These are phyloP conservation scores for Gobiocypris rarus DNA, from an alignment of 2,113 vertebrate genomes.

Conservation along the genomic window DNA sequence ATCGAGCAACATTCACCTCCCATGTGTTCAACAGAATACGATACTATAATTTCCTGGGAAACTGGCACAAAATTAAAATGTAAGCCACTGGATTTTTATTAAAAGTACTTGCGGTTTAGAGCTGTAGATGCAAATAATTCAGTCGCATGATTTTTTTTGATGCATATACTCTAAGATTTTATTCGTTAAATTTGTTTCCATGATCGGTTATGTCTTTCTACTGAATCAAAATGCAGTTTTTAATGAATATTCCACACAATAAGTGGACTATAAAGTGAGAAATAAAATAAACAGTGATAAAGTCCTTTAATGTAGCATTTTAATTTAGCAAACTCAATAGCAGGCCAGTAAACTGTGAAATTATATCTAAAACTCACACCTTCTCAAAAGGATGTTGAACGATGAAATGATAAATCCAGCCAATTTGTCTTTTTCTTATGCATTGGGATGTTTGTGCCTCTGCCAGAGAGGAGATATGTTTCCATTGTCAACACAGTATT, in stretches of 20 bases:
- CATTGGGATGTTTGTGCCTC: conserved; percentile 7
- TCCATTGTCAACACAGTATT: background rate
- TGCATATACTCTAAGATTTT: background rate
- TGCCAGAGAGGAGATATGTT: conserved; percentile 8
- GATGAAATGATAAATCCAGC: conserved; percentile 24
- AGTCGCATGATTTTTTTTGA: background rate
- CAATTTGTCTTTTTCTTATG: conserved; percentile 20
- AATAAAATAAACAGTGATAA: background rate
- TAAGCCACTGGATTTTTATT: background rate
- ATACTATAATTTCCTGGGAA: background rate
- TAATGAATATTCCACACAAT: background rate
- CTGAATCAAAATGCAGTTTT: background rate
- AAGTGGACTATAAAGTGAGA: background rate
- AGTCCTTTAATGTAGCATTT: background rate
- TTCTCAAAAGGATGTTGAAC: background rate
- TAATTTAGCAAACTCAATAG: background rate
- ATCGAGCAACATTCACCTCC: background rate
- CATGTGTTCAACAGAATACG: background rate
- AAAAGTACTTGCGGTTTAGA: background rate
- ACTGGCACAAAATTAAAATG: background rate
- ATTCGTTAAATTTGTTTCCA: background rate
- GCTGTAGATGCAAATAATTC: background rate
- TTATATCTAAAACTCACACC: background rate
- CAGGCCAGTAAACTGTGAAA: background rate
- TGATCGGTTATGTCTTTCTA: background rate